Evolutionary conservation across 1,140 invertebrate species (phyloP).

Genomic region (Diachasmimorpha longicaudata): DNA sequence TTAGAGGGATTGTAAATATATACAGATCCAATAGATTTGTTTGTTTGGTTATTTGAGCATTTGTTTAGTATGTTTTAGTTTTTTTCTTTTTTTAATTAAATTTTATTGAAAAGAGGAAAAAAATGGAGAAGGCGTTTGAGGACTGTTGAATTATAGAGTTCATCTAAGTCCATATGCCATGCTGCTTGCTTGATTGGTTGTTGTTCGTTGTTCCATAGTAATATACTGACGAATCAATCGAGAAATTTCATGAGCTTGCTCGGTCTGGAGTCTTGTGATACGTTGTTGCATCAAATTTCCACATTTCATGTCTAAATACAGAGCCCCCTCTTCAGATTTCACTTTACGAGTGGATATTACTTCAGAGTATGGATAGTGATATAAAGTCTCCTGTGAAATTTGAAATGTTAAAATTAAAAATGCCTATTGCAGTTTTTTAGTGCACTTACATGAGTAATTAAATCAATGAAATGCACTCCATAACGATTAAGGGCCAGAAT

Average conservation of each 20-base stretch:
- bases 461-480: conserved; percentile 93
- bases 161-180: conserved; percentile 56
- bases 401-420: not conserved
- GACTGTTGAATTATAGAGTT: conserved; percentile 17
- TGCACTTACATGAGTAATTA: conserved; percentile 81
- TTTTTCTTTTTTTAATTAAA: not conserved
- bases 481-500: conserved; percentile 92
- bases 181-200: conserved; percentile 46
- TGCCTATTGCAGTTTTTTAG: not conserved
- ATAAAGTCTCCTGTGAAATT: conserved; percentile 76
- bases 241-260: conserved; percentile 95
- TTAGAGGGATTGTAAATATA: conserved; percentile 38
- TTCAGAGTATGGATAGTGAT: conserved; percentile 91
- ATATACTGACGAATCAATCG: conserved; percentile 96
- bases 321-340: conserved; percentile 86
- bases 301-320: conserved; percentile 96
- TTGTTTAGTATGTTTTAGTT: not conserved
- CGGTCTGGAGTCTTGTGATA: conserved; percentile 94
- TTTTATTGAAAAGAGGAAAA: not conserved
- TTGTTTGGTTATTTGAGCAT: conserved; percentile 37
- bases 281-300: conserved; percentile 95
- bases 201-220: conserved; percentile 76
- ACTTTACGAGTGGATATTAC: conserved; percentile 96
- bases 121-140: not conserved
- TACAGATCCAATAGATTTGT: conserved; percentile 48